These are phyloP conservation scores for Peromyscus nudipes DNA, from an alignment of 2,797 vertebrate species.

Conservation along the genomic window DNA sequence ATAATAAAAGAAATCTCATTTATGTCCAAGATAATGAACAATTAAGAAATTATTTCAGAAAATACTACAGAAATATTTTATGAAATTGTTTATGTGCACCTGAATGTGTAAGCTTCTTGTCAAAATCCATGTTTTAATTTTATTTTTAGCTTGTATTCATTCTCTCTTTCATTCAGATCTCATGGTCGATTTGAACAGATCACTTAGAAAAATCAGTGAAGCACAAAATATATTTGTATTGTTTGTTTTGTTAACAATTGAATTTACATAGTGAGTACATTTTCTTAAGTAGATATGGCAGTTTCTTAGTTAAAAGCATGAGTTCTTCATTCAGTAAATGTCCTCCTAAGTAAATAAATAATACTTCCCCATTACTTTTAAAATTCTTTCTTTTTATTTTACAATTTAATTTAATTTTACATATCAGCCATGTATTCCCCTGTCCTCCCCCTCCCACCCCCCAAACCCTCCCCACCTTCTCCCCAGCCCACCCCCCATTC, in stretches of 20 bases:
- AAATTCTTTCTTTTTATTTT: too few species aligned
- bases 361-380: not conserved
- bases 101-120: not conserved
- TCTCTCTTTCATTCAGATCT: slow-evolving; percentile 61
- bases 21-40: not conserved
- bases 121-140: not conserved
- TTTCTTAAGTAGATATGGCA: slow-evolving; percentile 72
- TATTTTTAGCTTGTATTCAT: slow-evolving; percentile 67
- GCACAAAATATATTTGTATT: slow-evolving; percentile 76
- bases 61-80: not conserved
- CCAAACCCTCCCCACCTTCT: too few species aligned
- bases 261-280: slow-evolving; percentile 58
- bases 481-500: too few species aligned
- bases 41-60: not conserved
- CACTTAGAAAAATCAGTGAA: slow-evolving; percentile 67
- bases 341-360: slow-evolving; percentile 45
- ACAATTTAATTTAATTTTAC: too few species aligned
- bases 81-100: not conserved
- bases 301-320: slow-evolving; percentile 62
- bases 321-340: slow-evolving; percentile 68
- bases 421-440: too few species aligned
- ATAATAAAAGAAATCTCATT: not conserved
- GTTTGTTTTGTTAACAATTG: slow-evolving; percentile 78
- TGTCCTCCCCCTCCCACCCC: too few species aligned
- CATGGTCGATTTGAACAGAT: slow-evolving; percentile 71